phyloP scores from a whole-genome alignment of 1,140 invertebrate species.

The Lordiphosa mommai region DNA sequence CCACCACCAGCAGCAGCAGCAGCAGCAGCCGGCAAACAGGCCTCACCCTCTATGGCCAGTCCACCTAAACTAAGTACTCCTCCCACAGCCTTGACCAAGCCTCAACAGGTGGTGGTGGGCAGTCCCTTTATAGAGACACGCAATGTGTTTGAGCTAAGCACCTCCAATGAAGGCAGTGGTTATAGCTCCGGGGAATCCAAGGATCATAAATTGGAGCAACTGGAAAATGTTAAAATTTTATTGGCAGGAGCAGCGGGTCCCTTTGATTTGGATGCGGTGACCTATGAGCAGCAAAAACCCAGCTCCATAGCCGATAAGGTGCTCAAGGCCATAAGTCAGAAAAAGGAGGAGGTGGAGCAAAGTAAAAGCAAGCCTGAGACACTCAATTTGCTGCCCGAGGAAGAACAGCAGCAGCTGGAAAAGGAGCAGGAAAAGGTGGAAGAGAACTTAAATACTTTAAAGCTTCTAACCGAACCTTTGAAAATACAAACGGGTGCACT shows the following conservation, averaged over 20 bases:
- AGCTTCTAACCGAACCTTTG: conserved; percentile 48
- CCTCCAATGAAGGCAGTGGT: conserved; percentile 48
- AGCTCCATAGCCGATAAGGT: conserved; percentile 83
- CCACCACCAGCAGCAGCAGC: background rate
- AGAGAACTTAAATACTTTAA: conserved; percentile 19
- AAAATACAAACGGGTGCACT: conserved; percentile 53
- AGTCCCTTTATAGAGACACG: conserved; percentile 81
- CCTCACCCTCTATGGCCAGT: conserved; percentile 1
- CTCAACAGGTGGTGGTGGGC: conserved; percentile 28
- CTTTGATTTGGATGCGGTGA: conserved; percentile 68
- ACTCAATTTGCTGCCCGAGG: too few species aligned
- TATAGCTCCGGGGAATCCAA: conserved; percentile 79
- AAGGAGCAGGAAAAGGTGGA: conserved; percentile 9
- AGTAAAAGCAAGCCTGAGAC: conserved; percentile 41
- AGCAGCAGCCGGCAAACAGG: background rate
- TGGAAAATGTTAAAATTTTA: conserved; percentile 80
- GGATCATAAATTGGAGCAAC: conserved; percentile 81
- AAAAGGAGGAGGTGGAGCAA: conserved; percentile 78
- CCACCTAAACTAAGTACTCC: conserved; percentile 50
- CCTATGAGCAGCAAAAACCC: conserved; percentile 73
- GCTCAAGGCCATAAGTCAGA: conserved; percentile 81
- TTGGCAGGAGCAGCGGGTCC: conserved; percentile 51
- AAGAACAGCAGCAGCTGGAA: background rate
- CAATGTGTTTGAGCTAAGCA: conserved; percentile 77
- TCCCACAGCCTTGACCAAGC: conserved; percentile 39